Base-by-base conservation (phyloP, 2,113 vertebrate species). In the Tupaia chinensis region DNA sequence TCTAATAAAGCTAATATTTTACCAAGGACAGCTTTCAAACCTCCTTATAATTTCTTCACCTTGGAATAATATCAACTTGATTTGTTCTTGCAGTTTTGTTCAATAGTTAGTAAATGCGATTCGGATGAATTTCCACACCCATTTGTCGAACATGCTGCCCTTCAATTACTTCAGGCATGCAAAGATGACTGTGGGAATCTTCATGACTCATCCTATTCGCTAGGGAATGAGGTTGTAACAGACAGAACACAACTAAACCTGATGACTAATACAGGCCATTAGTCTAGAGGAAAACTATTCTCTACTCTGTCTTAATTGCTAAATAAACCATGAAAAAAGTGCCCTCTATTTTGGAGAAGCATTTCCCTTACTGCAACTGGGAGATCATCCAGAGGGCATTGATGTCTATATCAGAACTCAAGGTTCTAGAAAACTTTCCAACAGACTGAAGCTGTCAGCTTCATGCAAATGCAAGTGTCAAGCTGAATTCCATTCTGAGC, bases 371-470 rank as follows among this genome's bases (percentile, higher is more conserved):
- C 81, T 72, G 10, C 86, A 74, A 27, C 61, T 79, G 60, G 69
- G 91, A 94, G 20, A 73, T 80, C 72, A 72, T 16, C 34, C 29
- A 69, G 60, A 22, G 69, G 9, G 20, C 32, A 56, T 89, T 77
- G 53, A 61, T 44, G 17, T 70, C 66, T 56, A 9, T 56, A 17
- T n/a, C 81, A 25, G 76, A 87, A 90, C 32, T 61, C 12, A 0
- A 70, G 82, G 9, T 74, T 96, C 29, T 5, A 78, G 80, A 74
- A 94, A 89, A 61, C 32, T 96, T 96, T 94, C 32, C 56, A 80
- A 32, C 6, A 70, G n/a, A 11, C 32, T 93, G 73, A 88, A 92
- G 76, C 56, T 83, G 73, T 93, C 88, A 93, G 53, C 7, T 74
- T 93, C 34, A 77, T 87, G 44, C 61, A 91, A 81, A 53, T 87